Conservation (phyloP, 1,140 invertebrate species). For the Panagrolaimus sp. region DNA sequence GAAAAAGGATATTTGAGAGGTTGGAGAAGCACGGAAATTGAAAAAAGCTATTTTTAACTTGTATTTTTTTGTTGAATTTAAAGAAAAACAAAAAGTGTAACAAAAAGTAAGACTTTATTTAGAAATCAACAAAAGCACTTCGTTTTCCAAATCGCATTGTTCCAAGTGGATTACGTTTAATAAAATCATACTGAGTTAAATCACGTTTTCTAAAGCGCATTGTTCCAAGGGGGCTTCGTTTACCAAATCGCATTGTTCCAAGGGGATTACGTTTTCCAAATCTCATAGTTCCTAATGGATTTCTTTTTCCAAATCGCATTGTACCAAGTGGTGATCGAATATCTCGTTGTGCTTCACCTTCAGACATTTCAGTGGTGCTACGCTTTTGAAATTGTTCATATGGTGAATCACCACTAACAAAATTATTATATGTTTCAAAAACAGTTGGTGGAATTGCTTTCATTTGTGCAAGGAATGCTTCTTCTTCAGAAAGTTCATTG, state of each 20-base stretch:
- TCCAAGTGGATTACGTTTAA: slow-evolving; percentile 25
- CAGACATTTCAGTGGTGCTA: slow-evolving; percentile 1
- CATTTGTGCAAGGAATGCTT: too few species aligned
- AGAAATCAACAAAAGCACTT: too few species aligned
- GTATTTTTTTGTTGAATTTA: too few species aligned
- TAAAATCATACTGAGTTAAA: slow-evolving; percentile 1
- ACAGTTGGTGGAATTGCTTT: too few species aligned
- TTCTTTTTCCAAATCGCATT: slow-evolving; percentile 54
- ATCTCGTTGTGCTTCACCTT: slow-evolving; percentile 24
- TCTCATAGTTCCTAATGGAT: slow-evolving; percentile 50
- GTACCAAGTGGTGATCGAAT: slow-evolving; percentile 45
- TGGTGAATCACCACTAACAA: too few species aligned
- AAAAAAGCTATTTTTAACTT: too few species aligned
- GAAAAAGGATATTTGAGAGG: too few species aligned
- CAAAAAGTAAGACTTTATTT: too few species aligned
- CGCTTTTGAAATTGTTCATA: background rate
- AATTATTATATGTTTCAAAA: too few species aligned
- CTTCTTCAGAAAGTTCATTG: too few species aligned
- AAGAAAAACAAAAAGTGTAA: too few species aligned
- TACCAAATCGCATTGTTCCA: slow-evolving; percentile 12
- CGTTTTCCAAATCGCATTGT: slow-evolving; percentile 19
- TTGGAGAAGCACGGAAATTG: too few species aligned
- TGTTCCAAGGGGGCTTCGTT: slow-evolving; percentile 45
- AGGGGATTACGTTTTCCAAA: slow-evolving; percentile 37
- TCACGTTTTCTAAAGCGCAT: slow-evolving; percentile 53